These are phyloP conservation scores for Diplodus puntazzo DNA, from an alignment of 2,797 vertebrate species.

Conservation along the genomic window DNA sequence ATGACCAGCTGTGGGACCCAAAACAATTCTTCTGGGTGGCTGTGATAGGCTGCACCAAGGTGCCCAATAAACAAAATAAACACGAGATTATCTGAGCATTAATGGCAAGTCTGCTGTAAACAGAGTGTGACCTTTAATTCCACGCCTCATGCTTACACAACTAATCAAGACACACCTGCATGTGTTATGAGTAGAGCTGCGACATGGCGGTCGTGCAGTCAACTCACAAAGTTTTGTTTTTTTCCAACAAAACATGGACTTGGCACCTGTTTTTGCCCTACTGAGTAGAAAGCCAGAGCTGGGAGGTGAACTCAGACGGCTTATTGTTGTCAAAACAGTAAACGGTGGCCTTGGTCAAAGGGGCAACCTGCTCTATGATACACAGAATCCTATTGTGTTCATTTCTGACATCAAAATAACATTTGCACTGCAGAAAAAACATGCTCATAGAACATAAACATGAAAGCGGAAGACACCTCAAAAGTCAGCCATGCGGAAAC, in stretches of 20 bases:
- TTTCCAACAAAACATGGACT: slow-evolving; percentile 10
- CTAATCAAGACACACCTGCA: slow-evolving; percentile 22
- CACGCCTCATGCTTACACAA: slow-evolving; percentile 31
- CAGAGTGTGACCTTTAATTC: slow-evolving; percentile 45
- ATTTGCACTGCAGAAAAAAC: neutral
- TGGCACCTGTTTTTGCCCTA: slow-evolving; percentile 16
- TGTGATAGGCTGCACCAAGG: neutral
- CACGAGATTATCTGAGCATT: slow-evolving; percentile 1
- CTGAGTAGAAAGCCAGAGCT: neutral
- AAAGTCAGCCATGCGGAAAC: neutral
- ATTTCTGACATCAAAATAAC: neutral
- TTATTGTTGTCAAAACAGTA: slow-evolving; percentile 12
- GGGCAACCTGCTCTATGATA: neutral
- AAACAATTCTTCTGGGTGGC: neutral
- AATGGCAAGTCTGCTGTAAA: slow-evolving; percentile 41
- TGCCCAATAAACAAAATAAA: slow-evolving; percentile 11
- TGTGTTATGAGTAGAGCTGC: slow-evolving; percentile 11
- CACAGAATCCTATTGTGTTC: no score
- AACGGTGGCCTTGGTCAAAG: neutral
- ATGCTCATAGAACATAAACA: neutral
- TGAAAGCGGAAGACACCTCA: neutral
- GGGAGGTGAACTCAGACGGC: neutral
- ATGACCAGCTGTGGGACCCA: neutral
- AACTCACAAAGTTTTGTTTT: slow-evolving; percentile 17
- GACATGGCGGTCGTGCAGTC: slow-evolving; percentile 13